A percentile compares a stretch with the other conserved stretches of the same genome.
Conservation (phyloP, 2,797 vertebrate species). For the Discoglossus pictus region DNA sequence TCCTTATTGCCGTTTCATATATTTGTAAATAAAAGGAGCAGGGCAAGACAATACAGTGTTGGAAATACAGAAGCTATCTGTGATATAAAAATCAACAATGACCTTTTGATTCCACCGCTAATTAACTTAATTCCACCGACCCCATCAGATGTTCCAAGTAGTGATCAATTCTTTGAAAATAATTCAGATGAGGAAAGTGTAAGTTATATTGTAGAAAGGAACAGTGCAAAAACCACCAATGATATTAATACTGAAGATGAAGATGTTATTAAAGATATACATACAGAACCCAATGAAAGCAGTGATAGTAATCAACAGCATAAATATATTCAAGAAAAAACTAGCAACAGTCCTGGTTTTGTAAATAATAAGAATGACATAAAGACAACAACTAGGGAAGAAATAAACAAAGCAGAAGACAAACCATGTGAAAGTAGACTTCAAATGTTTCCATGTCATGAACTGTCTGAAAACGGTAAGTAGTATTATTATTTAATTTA, state of each 20-base stretch:
- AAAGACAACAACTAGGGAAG: not conserved
- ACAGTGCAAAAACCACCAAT: constrained; percentile 17
- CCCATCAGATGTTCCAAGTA: constrained; percentile 60
- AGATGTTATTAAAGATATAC: constrained; percentile 30
- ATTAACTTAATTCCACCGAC: constrained; percentile 66
- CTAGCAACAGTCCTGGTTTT: too few relatives aligned
- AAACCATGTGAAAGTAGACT: not conserved
- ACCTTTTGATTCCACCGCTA: constrained; percentile 50
- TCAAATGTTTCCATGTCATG: not conserved
- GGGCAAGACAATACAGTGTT: constrained; percentile 14
- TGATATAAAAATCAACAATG: constrained; percentile 35
- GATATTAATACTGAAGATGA: constrained; percentile 48
- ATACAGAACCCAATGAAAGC: not conserved
- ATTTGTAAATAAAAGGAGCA: constrained; percentile 14
- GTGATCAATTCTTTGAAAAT: constrained; percentile 60
- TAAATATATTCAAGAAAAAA: not conserved
- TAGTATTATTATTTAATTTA: too few relatives aligned
- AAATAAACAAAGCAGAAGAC: not conserved
- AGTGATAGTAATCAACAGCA: not conserved
- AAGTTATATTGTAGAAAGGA: constrained; percentile 52
- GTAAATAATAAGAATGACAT: not conserved
- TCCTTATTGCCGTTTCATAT: constrained; percentile 64
- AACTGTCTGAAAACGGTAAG: not conserved
- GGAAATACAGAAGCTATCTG: constrained; percentile 26
- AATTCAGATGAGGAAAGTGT: constrained; percentile 58